phyloP scores from a whole-genome alignment of 2,888 invertebrate genomes.

The Heliconius ethilla region DNA sequence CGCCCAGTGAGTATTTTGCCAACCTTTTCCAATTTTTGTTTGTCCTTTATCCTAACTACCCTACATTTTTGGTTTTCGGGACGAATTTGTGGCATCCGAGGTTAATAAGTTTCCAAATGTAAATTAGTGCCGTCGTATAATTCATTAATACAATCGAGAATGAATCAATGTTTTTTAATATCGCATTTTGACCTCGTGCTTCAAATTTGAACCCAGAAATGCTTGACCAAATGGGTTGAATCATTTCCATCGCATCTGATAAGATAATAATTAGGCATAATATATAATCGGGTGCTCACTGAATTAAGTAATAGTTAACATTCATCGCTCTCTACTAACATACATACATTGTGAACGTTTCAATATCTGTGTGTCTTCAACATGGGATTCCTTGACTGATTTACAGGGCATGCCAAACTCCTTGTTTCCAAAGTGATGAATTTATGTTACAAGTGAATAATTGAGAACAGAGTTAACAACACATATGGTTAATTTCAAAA shows the following conservation, averaged over 20 bases:
- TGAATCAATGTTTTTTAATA: slow-evolving; percentile 35
- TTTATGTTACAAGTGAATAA: slow-evolving; percentile 68
- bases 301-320: slow-evolving; percentile 60
- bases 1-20: slow-evolving; percentile 75
- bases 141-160: slow-evolving; percentile 10
- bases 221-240: slow-evolving; percentile 63
- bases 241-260: slow-evolving; percentile 63
- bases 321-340: slow-evolving; percentile 59
- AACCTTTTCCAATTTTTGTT: slow-evolving; percentile 57
- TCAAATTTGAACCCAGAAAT: slow-evolving; percentile 56
- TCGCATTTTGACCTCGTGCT: slow-evolving; percentile 45
- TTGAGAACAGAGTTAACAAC: slow-evolving; percentile 63
- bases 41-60: slow-evolving; percentile 53
- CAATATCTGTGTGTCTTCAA: slow-evolving; percentile 81
- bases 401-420: slow-evolving; percentile 79
- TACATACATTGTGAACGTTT: slow-evolving; percentile 64
- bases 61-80: slow-evolving; percentile 54
- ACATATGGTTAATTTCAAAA: slow-evolving; percentile 76
- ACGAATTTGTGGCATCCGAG: slow-evolving; percentile 64
- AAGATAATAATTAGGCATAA: slow-evolving; percentile 61
- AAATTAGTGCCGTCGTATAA: slow-evolving; percentile 16
- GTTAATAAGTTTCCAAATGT: slow-evolving; percentile 47
- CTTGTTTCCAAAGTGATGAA: slow-evolving; percentile 70
- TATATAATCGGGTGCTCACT: slow-evolving; percentile 60
- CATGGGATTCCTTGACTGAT: slow-evolving; percentile 79